A percentile compares a stretch with the other conserved stretches of the same genome.
Evolutionary conservation across 1,140 invertebrate species (phyloP).

Genomic region (Zelostemma sp.): DNA sequence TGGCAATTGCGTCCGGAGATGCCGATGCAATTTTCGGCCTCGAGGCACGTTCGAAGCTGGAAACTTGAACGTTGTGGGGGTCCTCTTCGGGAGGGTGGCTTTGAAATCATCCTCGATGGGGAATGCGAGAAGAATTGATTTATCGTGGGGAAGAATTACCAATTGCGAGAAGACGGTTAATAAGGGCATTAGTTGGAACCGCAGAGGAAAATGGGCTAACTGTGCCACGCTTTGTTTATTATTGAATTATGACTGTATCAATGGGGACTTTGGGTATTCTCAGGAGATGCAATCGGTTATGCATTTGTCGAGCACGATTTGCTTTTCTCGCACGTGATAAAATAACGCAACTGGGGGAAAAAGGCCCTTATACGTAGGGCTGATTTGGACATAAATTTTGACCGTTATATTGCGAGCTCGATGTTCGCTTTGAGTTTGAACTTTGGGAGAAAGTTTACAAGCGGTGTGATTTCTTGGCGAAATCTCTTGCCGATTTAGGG

Average conservation of each 20-base stretch:
- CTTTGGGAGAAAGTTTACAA: not conserved
- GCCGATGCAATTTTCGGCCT: not conserved
- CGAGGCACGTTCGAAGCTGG: not conserved
- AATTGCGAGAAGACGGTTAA: not conserved
- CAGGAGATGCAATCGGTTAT: not conserved
- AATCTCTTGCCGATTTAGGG: not conserved
- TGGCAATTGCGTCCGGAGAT: not conserved
- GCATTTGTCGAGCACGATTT: no score
- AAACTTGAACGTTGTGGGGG: not conserved
- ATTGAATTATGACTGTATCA: not conserved
- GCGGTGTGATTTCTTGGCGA: not conserved
- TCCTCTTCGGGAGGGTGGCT: not conserved
- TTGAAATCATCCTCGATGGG: not conserved
- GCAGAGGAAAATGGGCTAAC: not conserved
- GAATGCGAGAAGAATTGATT: not conserved
- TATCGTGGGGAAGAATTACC: not conserved
- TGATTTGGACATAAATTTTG: no score
- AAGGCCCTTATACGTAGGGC: no score
- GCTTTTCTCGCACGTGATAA: no score
- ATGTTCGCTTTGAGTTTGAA: no score
- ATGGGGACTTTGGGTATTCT: not conserved
- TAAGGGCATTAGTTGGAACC: not conserved
- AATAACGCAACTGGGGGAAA: no score
- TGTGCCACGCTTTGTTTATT: not conserved
- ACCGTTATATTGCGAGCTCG: no score